Conservation (phyloP, 2,113 vertebrate genomes). For the Thinocorus orbignyianus region DNA sequence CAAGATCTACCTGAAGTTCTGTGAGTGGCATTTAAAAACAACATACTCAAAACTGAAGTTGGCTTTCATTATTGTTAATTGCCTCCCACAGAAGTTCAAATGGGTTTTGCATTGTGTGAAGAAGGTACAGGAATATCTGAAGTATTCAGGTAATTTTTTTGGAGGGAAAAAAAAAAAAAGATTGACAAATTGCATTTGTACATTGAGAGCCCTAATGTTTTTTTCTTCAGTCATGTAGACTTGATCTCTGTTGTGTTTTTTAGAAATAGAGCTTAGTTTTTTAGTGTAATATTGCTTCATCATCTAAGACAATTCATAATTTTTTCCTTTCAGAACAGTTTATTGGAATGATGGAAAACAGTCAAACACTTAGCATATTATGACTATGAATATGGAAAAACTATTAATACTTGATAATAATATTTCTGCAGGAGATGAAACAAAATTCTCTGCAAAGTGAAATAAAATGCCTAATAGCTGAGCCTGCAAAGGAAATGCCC, state of each 20-base stretch:
- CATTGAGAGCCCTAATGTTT: background rate
- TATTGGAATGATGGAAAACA: constrained; percentile 17
- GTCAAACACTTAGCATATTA: background rate
- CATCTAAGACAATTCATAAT: background rate
- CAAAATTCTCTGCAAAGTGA: background rate
- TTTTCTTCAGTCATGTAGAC: background rate
- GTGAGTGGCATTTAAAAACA: background rate
- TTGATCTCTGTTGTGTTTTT: background rate
- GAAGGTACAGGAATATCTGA: background rate
- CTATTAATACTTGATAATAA: constrained; percentile 29
- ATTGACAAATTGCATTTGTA: background rate
- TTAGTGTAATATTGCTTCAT: background rate
- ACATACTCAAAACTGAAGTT: background rate
- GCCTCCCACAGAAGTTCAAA: background rate
- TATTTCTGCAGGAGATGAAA: constrained; percentile 17
- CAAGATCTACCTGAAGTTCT: background rate
- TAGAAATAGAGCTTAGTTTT: background rate
- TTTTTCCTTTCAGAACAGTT: background rate
- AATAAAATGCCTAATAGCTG: background rate
- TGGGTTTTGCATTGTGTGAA: background rate
- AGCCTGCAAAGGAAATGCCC: background rate
- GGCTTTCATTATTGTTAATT: background rate
- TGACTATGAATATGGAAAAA: background rate
- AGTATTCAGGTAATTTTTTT: background rate
- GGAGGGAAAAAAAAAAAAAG: background rate